These are phyloP conservation scores for Tamandua tetradactyla DNA, from an alignment of 2,797 vertebrate species.

Conservation along the genomic window DNA sequence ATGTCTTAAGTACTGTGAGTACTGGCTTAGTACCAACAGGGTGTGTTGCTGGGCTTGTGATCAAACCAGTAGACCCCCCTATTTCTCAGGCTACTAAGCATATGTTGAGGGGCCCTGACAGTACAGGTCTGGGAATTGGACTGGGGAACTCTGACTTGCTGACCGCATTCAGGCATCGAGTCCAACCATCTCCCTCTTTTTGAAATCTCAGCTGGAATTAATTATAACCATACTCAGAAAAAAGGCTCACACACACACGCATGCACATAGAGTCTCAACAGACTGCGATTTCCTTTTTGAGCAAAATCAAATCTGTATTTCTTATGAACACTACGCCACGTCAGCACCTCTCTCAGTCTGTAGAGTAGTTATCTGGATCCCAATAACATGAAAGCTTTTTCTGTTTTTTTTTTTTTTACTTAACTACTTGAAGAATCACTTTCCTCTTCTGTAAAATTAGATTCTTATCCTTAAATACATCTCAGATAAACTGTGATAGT, in stretches of 20 bases:
- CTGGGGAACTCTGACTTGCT: background rate
- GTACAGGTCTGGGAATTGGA: background rate
- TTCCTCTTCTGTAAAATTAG: constrained; percentile 35
- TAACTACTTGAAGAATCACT: constrained; percentile 40
- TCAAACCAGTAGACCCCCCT: constrained; percentile 40
- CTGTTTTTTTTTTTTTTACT: constrained; percentile 26
- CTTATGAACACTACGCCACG: background rate
- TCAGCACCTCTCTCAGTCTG: background rate
- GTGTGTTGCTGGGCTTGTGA: constrained; percentile 29
- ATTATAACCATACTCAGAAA: background rate
- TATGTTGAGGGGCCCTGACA: background rate
- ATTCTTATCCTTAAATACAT: background rate
- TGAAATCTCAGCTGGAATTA: background rate
- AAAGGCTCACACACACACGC: background rate
- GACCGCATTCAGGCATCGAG: background rate
- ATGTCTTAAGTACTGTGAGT: background rate
- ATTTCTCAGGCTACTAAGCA: constrained; percentile 19
- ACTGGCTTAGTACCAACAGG: constrained; percentile 1
- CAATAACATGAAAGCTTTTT: background rate
- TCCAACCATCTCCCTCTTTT: background rate
- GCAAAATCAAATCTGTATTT: constrained; percentile 14
- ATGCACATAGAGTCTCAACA: background rate
- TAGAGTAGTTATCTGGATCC: background rate
- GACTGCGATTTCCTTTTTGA: background rate
- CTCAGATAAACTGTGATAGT: background rate